These are phyloP conservation scores for Sus cebifrons DNA, from an alignment of 2,797 vertebrate genomes.

Conservation along the genomic window DNA sequence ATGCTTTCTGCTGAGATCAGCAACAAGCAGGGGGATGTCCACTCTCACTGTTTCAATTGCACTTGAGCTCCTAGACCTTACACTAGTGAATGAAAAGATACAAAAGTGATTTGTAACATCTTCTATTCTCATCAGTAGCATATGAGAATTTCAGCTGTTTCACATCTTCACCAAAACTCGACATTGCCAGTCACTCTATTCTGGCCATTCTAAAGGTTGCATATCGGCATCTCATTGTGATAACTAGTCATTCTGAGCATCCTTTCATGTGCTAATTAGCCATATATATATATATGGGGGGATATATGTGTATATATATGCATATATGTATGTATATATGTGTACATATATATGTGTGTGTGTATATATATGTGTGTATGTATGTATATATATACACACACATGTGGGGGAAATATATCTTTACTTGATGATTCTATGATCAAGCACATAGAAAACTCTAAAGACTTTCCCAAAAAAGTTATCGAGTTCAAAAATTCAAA, in stretches of 20 bases:
- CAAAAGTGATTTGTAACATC: not conserved
- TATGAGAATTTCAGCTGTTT: not conserved
- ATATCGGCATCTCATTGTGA: not conserved
- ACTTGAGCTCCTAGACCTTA: not conserved
- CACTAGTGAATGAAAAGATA: not conserved
- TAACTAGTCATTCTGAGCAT: not conserved
- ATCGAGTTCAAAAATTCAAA: not conserved
- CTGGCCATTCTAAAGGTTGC: not conserved
- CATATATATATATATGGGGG: no score
- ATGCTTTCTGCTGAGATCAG: not conserved
- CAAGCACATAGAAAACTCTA: not conserved
- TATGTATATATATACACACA: no score
- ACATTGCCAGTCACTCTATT: not conserved
- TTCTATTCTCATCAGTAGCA: not conserved
- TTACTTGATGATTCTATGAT: conserved; percentile 11
- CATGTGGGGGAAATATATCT: not conserved
- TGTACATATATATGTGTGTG: no score
- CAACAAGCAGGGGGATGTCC: not conserved
- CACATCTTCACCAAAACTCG: not conserved
- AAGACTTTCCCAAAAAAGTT: conserved; percentile 4
- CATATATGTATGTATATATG: no score
- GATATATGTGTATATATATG: no score
- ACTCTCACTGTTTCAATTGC: not conserved
- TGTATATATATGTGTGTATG: no score
- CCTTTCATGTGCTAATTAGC: not conserved